Percentiles rank a stretch among this genome's conserved stretches.
Evolutionary conservation across 2,888 invertebrate species (phyloP).

Genomic region (Schizaphis graminum): DNA sequence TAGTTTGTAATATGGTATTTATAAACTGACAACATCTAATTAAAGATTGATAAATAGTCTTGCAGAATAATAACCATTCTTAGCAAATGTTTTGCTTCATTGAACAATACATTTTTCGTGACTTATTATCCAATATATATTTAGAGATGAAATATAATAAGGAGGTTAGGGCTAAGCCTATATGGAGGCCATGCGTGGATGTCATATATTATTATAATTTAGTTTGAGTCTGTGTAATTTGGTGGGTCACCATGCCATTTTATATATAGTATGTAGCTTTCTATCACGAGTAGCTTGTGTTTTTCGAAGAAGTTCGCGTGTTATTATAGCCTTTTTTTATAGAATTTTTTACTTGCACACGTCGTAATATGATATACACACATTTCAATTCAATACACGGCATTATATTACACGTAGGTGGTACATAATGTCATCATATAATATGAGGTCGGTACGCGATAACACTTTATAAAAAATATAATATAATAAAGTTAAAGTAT

Average conservation of each 20-base stretch:
- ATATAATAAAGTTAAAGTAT: not conserved
- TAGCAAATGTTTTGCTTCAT: not conserved
- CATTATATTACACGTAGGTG: not conserved
- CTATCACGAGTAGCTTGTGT: not conserved
- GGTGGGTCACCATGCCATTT: not conserved
- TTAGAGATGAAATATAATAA: not conserved
- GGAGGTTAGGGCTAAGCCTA: not conserved
- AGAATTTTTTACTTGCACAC: constrained; percentile 12
- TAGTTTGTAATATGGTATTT: not conserved
- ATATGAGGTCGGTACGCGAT: not conserved
- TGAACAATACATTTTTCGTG: not conserved
- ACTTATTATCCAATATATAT: not conserved
- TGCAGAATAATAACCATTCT: not conserved
- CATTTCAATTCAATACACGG: not conserved
- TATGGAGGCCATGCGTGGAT: not conserved
- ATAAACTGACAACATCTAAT: not conserved
- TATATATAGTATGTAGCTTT: not conserved
- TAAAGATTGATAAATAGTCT: not conserved
- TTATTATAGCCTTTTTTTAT: not conserved
- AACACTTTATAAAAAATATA: not conserved
- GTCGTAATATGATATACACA: not conserved
- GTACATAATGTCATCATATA: not conserved
- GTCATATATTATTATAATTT: constrained; percentile 12
- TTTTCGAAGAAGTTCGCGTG: constrained; percentile 17
- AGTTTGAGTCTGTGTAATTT: not conserved